Conservation (phyloP, 2,113 vertebrate species). For the Excalfactoria chinensis region DNA sequence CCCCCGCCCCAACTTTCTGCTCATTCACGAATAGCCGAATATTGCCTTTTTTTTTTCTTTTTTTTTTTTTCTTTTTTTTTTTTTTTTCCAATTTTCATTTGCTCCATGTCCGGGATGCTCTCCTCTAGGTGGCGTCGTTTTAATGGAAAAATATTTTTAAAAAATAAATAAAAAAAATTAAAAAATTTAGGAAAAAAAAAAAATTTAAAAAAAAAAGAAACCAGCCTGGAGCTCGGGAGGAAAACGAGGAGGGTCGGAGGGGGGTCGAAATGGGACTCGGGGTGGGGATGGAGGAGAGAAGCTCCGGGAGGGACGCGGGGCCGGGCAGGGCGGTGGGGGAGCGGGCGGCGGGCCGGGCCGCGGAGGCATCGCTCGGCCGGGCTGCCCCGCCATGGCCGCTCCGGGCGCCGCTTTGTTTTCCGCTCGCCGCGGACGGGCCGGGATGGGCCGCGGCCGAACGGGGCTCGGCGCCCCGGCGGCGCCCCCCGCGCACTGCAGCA, state of each 20-base stretch:
- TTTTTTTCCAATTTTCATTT: constrained; percentile 50
- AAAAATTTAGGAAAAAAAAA: too few relatives aligned
- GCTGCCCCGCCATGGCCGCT: constrained; percentile 77
- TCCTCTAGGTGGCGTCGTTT: constrained; percentile 90
- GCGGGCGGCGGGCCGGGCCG: not conserved
- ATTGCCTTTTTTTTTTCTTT: constrained; percentile 67
- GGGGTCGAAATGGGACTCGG: not conserved
- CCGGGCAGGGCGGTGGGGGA: not conserved
- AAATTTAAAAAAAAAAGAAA: constrained; percentile 28
- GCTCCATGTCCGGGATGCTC: constrained; percentile 76
- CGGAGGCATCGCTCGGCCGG: not conserved
- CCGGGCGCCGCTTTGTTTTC: constrained; percentile 71
- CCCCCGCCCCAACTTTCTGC: not conserved
- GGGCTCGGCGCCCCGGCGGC: not conserved
- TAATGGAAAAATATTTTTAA: constrained; percentile 15
- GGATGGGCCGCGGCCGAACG: not conserved
- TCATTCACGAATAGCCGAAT: constrained; percentile 74
- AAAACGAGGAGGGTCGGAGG: too few relatives aligned
- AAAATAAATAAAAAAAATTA: too few relatives aligned
- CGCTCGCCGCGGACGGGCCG: constrained; percentile 16
- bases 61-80: constrained; percentile 66
- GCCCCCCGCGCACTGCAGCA: constrained; percentile 41
- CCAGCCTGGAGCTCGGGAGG: too few relatives aligned
- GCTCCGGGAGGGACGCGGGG: not conserved
- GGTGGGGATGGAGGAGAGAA: not conserved